Conservation (phyloP, 2,113 vertebrate genomes). For the Tragelaphus strepsiceros region DNA sequence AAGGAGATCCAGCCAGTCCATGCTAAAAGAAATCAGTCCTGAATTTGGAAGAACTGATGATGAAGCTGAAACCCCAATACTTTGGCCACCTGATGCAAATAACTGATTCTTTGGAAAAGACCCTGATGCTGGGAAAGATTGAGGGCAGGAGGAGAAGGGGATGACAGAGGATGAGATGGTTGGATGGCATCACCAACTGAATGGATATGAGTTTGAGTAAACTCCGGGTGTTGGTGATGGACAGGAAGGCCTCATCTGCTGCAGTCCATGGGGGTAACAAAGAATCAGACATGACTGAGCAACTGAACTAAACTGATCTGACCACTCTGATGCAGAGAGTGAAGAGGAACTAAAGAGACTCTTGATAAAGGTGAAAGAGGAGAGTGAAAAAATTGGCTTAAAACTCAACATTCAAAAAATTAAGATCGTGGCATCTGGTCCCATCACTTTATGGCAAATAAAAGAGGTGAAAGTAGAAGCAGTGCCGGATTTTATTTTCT, state of each 20-base stretch:
- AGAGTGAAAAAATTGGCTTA: neutral
- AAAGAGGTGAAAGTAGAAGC: neutral
- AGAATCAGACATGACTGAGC: rapidly evolving
- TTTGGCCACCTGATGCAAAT: rapidly evolving
- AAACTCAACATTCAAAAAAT: neutral
- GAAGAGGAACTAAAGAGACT: neutral
- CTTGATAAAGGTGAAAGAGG: neutral
- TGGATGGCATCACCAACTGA: neutral
- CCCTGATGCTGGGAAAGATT: neutral
- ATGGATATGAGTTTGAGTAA: neutral
- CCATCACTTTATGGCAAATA: neutral
- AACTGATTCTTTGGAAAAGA: neutral
- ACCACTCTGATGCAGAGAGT: neutral
- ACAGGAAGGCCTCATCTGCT: neutral
- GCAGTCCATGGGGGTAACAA: neutral
- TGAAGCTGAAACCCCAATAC: neutral
- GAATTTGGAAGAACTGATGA: neutral
- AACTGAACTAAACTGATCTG: neutral
- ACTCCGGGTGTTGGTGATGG: neutral
- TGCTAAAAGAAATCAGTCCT: neutral
- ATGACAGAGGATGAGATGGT: neutral
- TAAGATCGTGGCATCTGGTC: neutral
- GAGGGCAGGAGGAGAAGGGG: neutral
- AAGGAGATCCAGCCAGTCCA: neutral
- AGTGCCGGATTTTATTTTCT: neutral